Conservation (phyloP, 2,797 vertebrate species). For the Pampus argenteus region DNA sequence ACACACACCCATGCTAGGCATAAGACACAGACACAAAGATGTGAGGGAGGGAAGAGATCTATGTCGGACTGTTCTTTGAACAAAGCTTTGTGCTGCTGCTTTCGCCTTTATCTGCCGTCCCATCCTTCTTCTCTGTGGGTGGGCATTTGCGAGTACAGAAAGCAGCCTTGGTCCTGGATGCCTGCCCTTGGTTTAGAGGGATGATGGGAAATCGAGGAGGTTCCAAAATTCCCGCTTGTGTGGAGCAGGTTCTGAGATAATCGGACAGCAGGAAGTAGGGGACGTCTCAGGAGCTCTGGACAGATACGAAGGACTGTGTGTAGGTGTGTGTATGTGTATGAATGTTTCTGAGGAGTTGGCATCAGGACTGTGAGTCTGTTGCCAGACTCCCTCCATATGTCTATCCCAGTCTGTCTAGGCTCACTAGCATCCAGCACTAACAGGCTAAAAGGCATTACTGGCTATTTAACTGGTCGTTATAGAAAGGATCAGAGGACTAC, state of each 20-base stretch:
- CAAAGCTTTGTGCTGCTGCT: conserved; percentile 31
- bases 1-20: conserved; percentile 28
- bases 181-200: conserved; percentile 47
- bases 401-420: conserved; percentile 68
- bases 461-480: conserved; percentile 62
- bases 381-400: conserved; percentile 81
- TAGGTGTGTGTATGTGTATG: conserved; percentile 44
- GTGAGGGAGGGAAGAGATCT: conserved; percentile 29
- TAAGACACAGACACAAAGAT: conserved; percentile 31
- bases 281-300: conserved; percentile 50
- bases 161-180: conserved; percentile 56
- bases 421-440: conserved; percentile 66
- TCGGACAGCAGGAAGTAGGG: conserved; percentile 62
- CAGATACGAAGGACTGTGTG: conserved; percentile 29
- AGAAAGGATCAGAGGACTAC: conserved; percentile 51
- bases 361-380: conserved; percentile 40
- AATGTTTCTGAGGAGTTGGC: conserved; percentile 64
- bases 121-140: conserved; percentile 50
- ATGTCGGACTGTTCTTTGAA: conserved; percentile 51
- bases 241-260: conserved; percentile 69
- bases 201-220: conserved; percentile 54
- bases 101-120: conserved; percentile 52
- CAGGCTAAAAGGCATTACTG: conserved; percentile 68
- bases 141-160: conserved; percentile 34
- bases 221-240: conserved; percentile 69